Evolutionary conservation across 2,113 vertebrate species (phyloP).

Genomic region (Crypturellus undulatus): DNA sequence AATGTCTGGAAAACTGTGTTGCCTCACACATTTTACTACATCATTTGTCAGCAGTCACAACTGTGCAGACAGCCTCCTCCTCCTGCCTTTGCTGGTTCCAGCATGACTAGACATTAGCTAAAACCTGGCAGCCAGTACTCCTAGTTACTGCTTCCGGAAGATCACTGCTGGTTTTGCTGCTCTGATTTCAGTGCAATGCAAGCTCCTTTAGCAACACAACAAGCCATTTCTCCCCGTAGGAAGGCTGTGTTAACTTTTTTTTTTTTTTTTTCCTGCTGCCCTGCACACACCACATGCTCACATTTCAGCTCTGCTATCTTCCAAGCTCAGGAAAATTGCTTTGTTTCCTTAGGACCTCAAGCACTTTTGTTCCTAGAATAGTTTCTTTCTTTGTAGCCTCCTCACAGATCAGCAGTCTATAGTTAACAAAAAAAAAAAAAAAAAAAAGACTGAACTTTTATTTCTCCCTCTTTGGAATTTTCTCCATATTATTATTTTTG

Average conservation of each 20-base stretch:
- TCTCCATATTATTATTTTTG: not conserved
- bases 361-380: not conserved
- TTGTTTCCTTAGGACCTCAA: not conserved
- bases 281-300: not conserved
- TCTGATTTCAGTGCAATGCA: not conserved
- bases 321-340: not conserved
- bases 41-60: not conserved
- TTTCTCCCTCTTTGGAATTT: not conserved
- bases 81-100: not conserved
- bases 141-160: not conserved
- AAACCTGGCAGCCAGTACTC: not conserved
- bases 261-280: not conserved
- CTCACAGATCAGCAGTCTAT: not conserved
- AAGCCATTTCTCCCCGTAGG: not conserved
- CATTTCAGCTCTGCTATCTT: not conserved
- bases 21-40: not conserved
- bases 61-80: not conserved
- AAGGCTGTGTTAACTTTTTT: not conserved
- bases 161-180: not conserved
- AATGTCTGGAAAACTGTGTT: not conserved
- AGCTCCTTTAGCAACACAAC: not conserved
- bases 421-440: not conserved
- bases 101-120: conserved; percentile 9
- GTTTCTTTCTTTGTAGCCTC: not conserved
- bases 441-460: not conserved